Evolutionary conservation across 2,888 invertebrate species (phyloP).

Genomic region (Parnassius orleans): DNA sequence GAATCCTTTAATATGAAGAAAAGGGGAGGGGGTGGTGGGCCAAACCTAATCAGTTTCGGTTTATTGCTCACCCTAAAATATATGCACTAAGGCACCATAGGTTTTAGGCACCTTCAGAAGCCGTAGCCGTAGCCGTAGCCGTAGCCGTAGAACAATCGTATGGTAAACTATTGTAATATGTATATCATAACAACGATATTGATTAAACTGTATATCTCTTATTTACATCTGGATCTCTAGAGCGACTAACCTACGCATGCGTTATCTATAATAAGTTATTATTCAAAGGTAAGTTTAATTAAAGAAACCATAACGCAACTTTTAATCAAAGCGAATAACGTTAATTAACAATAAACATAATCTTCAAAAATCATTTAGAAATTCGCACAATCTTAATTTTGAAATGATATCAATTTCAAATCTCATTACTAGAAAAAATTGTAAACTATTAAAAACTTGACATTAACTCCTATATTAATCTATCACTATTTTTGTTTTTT

Average conservation of each 20-base stretch:
- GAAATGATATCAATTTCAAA: too few species aligned
- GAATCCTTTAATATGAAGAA: slow-evolving; percentile 1
- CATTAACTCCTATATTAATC: too few species aligned
- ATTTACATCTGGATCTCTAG: slow-evolving; percentile 15
- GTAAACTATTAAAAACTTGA: too few species aligned
- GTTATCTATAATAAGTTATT: not conserved
- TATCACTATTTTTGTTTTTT: not conserved
- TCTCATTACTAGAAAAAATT: too few species aligned
- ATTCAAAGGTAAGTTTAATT: too few species aligned
- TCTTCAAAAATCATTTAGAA: too few species aligned
- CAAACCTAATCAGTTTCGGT: slow-evolving; percentile 14
- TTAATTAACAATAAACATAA: too few species aligned
- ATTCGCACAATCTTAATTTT: too few species aligned
- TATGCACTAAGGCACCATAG: slow-evolving; percentile 23
- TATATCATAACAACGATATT: slow-evolving; percentile 6
- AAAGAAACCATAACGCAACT: too few species aligned
- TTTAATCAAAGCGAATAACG: too few species aligned
- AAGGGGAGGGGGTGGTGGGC: slow-evolving; percentile 10
- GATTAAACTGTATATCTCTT: slow-evolving; percentile 5
- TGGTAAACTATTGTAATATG: slow-evolving; percentile 15
- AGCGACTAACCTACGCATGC: not conserved
- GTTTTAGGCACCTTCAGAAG: slow-evolving; percentile 23
- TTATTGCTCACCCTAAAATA: slow-evolving; percentile 20
- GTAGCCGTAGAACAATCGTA: slow-evolving; percentile 6
- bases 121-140: slow-evolving; percentile 1